These are phyloP conservation scores for Gallinago solitaria DNA, from an alignment of 2,797 vertebrate genomes.

Conservation along the genomic window DNA sequence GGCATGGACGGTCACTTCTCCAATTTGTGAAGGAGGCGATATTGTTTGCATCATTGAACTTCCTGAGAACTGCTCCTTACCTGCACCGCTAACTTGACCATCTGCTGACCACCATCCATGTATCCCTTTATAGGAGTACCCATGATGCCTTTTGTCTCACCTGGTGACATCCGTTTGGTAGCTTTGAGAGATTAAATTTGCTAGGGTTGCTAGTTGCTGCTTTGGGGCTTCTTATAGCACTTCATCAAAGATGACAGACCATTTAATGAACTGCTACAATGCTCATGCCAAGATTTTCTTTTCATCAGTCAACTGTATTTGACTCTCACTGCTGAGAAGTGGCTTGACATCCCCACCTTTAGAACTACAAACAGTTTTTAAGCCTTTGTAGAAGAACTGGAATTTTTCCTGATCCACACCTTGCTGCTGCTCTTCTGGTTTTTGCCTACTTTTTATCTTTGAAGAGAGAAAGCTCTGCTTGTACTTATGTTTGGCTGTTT, in stretches of 20 bases:
- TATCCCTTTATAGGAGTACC: background rate
- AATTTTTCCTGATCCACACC: background rate
- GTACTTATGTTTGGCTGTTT: background rate
- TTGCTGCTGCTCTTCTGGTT: background rate
- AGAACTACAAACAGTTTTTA: background rate
- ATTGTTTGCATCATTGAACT: background rate
- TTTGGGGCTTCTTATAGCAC: background rate
- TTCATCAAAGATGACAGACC: background rate
- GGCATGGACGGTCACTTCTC: background rate
- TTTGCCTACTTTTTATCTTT: background rate
- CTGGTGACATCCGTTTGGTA: accelerated
- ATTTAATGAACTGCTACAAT: background rate
- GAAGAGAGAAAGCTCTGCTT: background rate
- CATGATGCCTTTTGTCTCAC: background rate
- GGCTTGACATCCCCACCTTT: background rate
- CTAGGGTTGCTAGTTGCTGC: background rate
- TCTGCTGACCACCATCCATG: background rate
- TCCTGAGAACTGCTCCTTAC: background rate
- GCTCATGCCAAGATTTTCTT: background rate
- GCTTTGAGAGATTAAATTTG: background rate
- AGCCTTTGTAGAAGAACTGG: background rate
- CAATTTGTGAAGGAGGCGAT: background rate
- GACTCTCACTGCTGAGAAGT: background rate
- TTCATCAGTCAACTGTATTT: background rate
- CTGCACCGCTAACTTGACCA: background rate